phyloP scores from a whole-genome alignment of 2,797 vertebrate species.

The Gymnothorax javanicus region DNA sequence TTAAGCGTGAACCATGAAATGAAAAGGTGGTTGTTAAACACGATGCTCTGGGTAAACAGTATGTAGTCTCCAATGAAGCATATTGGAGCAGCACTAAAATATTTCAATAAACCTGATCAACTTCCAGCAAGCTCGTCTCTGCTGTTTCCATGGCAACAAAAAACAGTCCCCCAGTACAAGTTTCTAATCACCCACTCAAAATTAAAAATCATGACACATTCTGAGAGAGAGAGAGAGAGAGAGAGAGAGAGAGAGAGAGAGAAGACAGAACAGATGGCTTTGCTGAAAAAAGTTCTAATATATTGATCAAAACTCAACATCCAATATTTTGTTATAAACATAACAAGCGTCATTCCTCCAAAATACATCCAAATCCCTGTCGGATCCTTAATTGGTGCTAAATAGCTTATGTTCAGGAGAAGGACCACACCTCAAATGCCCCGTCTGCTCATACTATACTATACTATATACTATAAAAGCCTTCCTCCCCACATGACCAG shows the following conservation, averaged over 20 bases:
- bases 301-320: neutral
- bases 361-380: neutral
- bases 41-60: constrained; percentile 18
- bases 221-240: constrained; percentile 3
- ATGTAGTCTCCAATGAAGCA: constrained; percentile 7
- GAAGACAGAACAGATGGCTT: neutral
- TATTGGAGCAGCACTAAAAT: constrained; percentile 16
- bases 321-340: neutral
- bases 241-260: neutral
- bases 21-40: constrained; percentile 14
- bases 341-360: neutral
- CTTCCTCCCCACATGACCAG: no score
- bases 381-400: no score
- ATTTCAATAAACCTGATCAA: constrained; percentile 29
- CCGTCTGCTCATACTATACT: no score
- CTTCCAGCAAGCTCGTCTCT: constrained; percentile 25
- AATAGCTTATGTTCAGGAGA: no score
- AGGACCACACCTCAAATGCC: no score
- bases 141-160: constrained; percentile 36
- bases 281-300: neutral
- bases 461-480: no score
- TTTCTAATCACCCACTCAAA: constrained; percentile 31
- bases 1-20: constrained; percentile 11
- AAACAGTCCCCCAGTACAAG: constrained; percentile 24
- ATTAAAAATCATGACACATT: constrained; percentile 27